Base-by-base conservation (phyloP, 2,888 invertebrate genomes). In the Sepioteuthis lessoniana region DNA sequence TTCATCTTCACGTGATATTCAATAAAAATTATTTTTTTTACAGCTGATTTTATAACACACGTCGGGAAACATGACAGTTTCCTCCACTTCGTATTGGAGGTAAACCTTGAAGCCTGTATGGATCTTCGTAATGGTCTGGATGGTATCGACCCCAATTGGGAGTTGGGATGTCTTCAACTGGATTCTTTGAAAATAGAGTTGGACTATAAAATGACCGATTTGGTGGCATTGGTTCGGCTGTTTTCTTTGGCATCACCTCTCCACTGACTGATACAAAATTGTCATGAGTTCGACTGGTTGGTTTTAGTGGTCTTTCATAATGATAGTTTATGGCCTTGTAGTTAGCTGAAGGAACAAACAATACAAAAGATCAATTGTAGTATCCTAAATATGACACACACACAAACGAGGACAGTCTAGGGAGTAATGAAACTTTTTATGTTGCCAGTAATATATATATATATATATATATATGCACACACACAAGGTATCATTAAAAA, bases 11-110 rank as follows among this genome's bases (percentile, higher is more conserved):
- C 16, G 10, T 50, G 10, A 16, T 50, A 2, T 21, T 50, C 3
- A n/a, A n/a, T n/a, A 55, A 55, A 55, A 25, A 55, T 1, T 55
- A 55, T 55, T 55, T 55, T 25, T 2, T 55, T 55, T 25, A 55
- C 55, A 47, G 1, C 19, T 47, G 47, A 19, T 25, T 55, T 55
- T 28, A 55, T 25, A 25, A 55, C 25, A 21, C 25, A 1, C 25
- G 5, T 55, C 5, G 3, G 25, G n/a, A 7, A 76, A 13, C 10
- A 76, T 76, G 76, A 76, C n/a, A n/a, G n/a, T 42, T 91, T 46
- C 91, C 91, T 16, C 91, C 42, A 21, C n/a, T 19, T n/a, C 37
- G 42, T 91, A 91, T 42, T 99, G 96, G 96, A 76, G 97, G 96
- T 94, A 97, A 96, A 94, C 96, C 96, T 94, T 96, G 95, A 37